Evolutionary conservation across 2,888 invertebrate species (phyloP).

Genomic region (Ypsolopha scabrella): DNA sequence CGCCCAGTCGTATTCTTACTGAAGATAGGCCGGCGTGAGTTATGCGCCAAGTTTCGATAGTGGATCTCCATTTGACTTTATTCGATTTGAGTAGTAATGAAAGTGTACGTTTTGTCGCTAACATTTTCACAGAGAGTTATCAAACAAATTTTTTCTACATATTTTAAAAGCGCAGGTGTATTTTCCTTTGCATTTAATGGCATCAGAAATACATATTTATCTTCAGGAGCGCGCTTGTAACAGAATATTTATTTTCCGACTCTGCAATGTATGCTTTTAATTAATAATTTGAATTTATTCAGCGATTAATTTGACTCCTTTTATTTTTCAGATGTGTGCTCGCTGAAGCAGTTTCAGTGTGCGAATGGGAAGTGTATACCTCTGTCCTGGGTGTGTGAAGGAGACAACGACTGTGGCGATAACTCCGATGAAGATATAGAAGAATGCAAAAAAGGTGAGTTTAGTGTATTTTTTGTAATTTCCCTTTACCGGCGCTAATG

Average conservation of each 20-base stretch:
- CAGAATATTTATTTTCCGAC: too few relatives aligned
- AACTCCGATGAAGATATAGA: constrained; percentile 82
- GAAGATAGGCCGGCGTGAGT: constrained; percentile 29
- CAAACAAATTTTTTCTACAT: too few relatives aligned
- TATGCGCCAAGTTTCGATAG: constrained; percentile 42
- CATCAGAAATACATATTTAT: too few relatives aligned
- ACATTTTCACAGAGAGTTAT: too few relatives aligned
- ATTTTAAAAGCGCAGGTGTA: too few relatives aligned
- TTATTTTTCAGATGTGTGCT: constrained; percentile 63
- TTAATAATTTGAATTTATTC: too few relatives aligned
- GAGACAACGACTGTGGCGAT: constrained; percentile 83
- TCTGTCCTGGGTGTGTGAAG: constrained; percentile 82
- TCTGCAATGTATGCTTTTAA: too few relatives aligned
- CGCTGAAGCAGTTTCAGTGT: constrained; percentile 81
- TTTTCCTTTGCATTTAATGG: too few relatives aligned
- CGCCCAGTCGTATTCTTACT: constrained; percentile 24
- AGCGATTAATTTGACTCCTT: constrained; percentile 24
- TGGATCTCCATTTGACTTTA: constrained; percentile 22
- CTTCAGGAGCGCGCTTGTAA: too few relatives aligned
- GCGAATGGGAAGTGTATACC: constrained; percentile 82
- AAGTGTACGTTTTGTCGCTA: too few relatives aligned
- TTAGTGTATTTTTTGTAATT: too few relatives aligned
- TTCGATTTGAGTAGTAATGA: not conserved
- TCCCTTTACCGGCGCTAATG: too few relatives aligned
- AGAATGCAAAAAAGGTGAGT: constrained; percentile 77